phyloP scores from a whole-genome alignment of 1,140 invertebrate species.

The Heterodera schachtii region DNA sequence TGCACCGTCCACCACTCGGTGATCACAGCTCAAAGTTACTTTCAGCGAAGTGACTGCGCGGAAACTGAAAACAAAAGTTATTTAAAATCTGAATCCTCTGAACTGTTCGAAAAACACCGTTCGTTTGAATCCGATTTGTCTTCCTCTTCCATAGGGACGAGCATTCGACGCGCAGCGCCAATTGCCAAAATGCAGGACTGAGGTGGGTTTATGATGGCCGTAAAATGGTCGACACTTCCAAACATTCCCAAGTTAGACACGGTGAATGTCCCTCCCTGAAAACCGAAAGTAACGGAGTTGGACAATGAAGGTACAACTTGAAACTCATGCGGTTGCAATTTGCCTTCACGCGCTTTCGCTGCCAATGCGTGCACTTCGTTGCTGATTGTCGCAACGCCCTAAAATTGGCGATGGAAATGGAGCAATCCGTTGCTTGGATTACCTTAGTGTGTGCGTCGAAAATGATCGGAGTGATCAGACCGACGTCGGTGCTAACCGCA shows the following conservation, averaged over 20 bases:
- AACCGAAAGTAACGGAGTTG: constrained; percentile 57
- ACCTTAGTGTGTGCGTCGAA: constrained; percentile 86
- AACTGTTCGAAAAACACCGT: constrained; percentile 9
- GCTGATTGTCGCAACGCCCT: constrained; percentile 84
- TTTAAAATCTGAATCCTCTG: not conserved
- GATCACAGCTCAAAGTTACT: constrained; percentile 76
- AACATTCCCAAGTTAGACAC: constrained; percentile 99
- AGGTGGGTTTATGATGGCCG: constrained; percentile 76
- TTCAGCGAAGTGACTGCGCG: constrained; percentile 70
- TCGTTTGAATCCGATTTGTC: constrained; percentile 1
- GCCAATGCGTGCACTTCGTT: constrained; percentile 82
- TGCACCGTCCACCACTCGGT: constrained; percentile 77
- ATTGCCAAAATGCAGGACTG: constrained; percentile 76
- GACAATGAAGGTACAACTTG: constrained; percentile 74
- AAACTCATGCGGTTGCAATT: constrained; percentile 93
- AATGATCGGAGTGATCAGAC: constrained; percentile 95
- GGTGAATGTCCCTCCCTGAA: constrained; percentile 75
- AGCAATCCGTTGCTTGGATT: not conserved
- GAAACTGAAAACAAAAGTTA: constrained; percentile 66
- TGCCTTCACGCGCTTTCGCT: constrained; percentile 85
- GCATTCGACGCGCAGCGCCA: constrained; percentile 70
- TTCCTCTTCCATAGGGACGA: constrained; percentile 68
- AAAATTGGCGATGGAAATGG: not conserved
- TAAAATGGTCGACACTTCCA: constrained; percentile 74
- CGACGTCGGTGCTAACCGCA: constrained; percentile 90